Evolutionary conservation across 2,888 invertebrate species (phyloP).

Genomic region (Hermaeophaga mercurialis): DNA sequence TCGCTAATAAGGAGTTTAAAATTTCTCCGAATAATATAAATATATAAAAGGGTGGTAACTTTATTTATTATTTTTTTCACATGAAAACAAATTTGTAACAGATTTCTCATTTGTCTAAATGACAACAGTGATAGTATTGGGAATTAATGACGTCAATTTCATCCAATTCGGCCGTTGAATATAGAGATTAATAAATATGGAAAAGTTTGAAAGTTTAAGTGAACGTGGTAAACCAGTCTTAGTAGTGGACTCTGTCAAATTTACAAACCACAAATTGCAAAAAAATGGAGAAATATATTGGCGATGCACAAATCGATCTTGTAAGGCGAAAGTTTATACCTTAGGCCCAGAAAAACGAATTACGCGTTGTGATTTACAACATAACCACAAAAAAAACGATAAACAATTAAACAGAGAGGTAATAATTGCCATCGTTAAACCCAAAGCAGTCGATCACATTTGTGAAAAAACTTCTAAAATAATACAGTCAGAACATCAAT

Average conservation of each 20-base stretch:
- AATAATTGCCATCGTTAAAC: conserved; percentile 2
- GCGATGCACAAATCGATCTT: neutral
- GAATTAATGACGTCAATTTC: no score
- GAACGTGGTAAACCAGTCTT: neutral
- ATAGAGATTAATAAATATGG: neutral
- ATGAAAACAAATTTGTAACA: no score
- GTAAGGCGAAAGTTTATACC: conserved; percentile 1
- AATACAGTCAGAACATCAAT: conserved; percentile 3
- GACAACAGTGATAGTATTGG: no score
- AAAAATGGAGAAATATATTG: neutral
- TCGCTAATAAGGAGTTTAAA: no score
- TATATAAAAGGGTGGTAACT: no score
- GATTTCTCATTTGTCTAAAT: no score
- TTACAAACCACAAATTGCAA: neutral
- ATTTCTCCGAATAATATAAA: no score
- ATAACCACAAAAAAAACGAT: neutral
- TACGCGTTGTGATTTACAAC: neutral
- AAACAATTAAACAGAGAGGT: conserved; percentile 1
- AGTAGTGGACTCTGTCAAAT: neutral
- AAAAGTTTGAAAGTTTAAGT: neutral
- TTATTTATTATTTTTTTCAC: no score
- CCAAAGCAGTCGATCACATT: conserved; percentile 4
- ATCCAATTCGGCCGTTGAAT: no score
- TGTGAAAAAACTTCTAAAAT: conserved; percentile 8
- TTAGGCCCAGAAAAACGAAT: neutral